Base-by-base conservation (phyloP, 2,113 vertebrate species). In the Cinclus cinclus region DNA sequence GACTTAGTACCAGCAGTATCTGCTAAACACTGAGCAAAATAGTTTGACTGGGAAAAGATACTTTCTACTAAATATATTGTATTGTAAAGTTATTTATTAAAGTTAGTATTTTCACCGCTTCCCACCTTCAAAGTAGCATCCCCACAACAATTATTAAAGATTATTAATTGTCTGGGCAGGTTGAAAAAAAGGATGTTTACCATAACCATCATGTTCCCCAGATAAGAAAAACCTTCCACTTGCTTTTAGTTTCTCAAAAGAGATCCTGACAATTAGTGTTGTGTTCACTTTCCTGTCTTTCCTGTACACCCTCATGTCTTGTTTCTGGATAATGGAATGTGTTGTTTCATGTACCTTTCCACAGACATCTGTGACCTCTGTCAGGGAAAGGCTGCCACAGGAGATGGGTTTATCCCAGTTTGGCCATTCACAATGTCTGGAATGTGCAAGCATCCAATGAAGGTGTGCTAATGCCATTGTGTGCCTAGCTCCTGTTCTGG, bases 401-500 rank as follows among this genome's bases (percentile, higher is more conserved):
- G 11, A 64, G 37, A 23, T 5, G 9, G 37, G 15, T 70, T 84
- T 62, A 52, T n/a, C 42, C 24, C 35, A 64, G 0, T n/a, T 23
- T 74, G 30, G n/a, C 15, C 27, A 77, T 78, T 67, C 8, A 5
- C 14, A 10, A 62, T 62, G 25, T 37, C 49, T 12, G 2, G 3
- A 79, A 69, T 11, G 19, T 3, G 1, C 8, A 50, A 44, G 46
- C 1, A 1, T 2, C 52, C 37, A 75, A 52, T 10, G 9, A 71
- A 78, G 77, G 31, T 67, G 31, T 67, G 28, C 33, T 70, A 23
- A 39, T n/a, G 22, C 15, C 33, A 63, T 47, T 71, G 10, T 4
- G 3, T 23, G 19, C 35, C 20, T 7, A 6, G 4, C 16, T 81
- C 14, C 55, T 2, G 0, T 2, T 41, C n/a, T 23, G 50, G 28